Evolutionary conservation across 2,113 vertebrate genomes (phyloP).

Genomic region (Pleuronectes platessa): DNA sequence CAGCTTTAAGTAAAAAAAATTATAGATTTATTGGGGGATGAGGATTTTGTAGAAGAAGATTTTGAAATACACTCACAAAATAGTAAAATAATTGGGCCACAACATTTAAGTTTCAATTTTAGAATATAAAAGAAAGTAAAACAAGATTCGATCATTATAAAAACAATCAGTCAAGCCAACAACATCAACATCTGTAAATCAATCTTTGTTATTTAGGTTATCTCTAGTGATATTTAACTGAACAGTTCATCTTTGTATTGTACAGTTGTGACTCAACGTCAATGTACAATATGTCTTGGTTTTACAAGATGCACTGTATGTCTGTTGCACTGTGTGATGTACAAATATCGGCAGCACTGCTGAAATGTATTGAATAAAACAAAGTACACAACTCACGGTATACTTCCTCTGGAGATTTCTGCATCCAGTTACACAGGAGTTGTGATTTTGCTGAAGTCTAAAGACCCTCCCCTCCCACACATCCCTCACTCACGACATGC

Average conservation of each 20-base stretch:
- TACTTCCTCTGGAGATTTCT: constrained; percentile 20
- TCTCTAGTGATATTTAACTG: neutral
- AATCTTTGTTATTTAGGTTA: neutral
- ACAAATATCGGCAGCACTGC: constrained; percentile 12
- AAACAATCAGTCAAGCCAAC: no score
- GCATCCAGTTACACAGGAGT: constrained; percentile 15
- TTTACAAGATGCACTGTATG: constrained; percentile 32
- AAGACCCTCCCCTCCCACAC: no score
- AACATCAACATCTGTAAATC: no score
- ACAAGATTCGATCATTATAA: no score
- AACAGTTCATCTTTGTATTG: neutral
- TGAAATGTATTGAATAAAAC: constrained; percentile 12
- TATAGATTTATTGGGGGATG: neutral
- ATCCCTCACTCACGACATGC: neutral
- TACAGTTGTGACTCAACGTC: neutral
- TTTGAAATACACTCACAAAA: no score
- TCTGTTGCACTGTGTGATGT: constrained; percentile 20
- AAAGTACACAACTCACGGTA: constrained; percentile 30
- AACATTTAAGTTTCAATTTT: no score
- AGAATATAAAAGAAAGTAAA: no score
- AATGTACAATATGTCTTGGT: neutral
- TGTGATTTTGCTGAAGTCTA: no score
- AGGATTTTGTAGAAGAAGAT: neutral
- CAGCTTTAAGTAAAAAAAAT: neutral
- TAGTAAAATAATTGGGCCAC: no score